phyloP scores from a whole-genome alignment of 2,113 vertebrate species.

The Seriola dumerili region DNA sequence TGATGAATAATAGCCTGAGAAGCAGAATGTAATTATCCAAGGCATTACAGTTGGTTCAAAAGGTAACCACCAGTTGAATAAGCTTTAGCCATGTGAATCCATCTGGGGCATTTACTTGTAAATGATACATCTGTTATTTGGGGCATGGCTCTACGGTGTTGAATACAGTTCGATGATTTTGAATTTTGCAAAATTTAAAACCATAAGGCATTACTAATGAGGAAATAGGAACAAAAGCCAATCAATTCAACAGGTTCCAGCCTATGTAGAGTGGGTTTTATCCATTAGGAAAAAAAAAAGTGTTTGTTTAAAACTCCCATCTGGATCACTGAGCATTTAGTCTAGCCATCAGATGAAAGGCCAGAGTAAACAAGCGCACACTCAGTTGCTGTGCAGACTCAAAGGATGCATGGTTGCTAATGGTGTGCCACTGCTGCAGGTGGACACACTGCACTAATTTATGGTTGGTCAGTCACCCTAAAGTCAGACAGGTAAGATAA shows the following conservation, averaged over 20 bases:
- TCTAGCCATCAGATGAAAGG: constrained; percentile 45
- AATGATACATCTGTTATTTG: constrained; percentile 57
- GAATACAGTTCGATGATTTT: constrained; percentile 41
- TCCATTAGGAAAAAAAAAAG: constrained; percentile 8
- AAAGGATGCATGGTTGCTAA: constrained; percentile 2
- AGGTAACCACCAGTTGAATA: constrained; percentile 71
- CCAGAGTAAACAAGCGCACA: constrained; percentile 33
- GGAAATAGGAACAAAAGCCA: constrained; percentile 52
- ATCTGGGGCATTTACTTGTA: constrained; percentile 50
- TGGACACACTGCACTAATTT: constrained; percentile 12
- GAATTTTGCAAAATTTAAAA: constrained; percentile 50
- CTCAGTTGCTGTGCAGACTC: constrained; percentile 16
- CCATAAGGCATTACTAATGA: constrained; percentile 65
- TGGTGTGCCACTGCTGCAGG: constrained; percentile 10
- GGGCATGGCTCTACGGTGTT: neutral
- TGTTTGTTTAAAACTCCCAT: constrained; percentile 49
- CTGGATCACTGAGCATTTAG: constrained; percentile 56
- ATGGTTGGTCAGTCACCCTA: constrained; percentile 4
- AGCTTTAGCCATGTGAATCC: constrained; percentile 56
- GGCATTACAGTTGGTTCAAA: constrained; percentile 66
- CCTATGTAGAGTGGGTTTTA: constrained; percentile 12
- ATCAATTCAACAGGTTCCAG: constrained; percentile 44
- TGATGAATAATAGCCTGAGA: constrained; percentile 69
- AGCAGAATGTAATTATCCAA: constrained; percentile 67
- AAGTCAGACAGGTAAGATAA: constrained; percentile 8